Evolutionary conservation across 2,113 vertebrate species (phyloP), one percentile per base, ranked within the genome.

Genomic region (Zapornia atra): DNA sequence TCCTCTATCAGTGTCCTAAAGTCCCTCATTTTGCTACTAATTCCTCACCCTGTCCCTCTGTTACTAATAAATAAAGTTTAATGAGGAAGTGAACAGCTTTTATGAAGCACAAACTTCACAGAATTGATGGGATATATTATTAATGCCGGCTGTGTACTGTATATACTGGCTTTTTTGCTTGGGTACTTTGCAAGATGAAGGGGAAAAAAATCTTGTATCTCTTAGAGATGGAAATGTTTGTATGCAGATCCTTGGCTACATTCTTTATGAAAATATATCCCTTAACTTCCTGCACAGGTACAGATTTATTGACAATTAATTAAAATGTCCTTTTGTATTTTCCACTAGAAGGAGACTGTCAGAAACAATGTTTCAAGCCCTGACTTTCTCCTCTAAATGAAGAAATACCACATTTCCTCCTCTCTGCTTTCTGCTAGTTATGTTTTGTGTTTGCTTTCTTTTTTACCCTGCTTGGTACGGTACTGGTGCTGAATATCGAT

Each of bases 401-500:
- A 90, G 84, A 90, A 95, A 71, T 59, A 94, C 77, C 57, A 18
- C 16, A 22, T 79, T 91, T 93, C 48, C 15, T 61, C 17, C 46
- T 81, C 11, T 77, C 60, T 95, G n/a, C 65, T 86, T 95, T 92
- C 78, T 86, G 68, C 70, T 92, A 93, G 61, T 68, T 92, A 57
- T 61, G 29, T 82, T 95, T 78, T 92, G 61, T 92, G 20, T 95
- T 97, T 91, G 78, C 57, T 92, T 96, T 78, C 57, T 70, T 90
- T 94, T 88, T 60, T 22, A 59, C 94, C 90, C 44, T 80, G 63
- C 87, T 97, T 96, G 65, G 79, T 84, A 7, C 76, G 46, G 64
- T 20, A 56, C 71, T 90, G 71, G 78, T 81, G 61, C 61, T 96
- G 97, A 97, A 97, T 97, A 87, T 75, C 40, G 70, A 96, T 95